Percentiles rank a stretch among this genome's conserved stretches.
phyloP scores from a whole-genome alignment of 2,113 vertebrate species.

The Falcunculus frontatus region DNA sequence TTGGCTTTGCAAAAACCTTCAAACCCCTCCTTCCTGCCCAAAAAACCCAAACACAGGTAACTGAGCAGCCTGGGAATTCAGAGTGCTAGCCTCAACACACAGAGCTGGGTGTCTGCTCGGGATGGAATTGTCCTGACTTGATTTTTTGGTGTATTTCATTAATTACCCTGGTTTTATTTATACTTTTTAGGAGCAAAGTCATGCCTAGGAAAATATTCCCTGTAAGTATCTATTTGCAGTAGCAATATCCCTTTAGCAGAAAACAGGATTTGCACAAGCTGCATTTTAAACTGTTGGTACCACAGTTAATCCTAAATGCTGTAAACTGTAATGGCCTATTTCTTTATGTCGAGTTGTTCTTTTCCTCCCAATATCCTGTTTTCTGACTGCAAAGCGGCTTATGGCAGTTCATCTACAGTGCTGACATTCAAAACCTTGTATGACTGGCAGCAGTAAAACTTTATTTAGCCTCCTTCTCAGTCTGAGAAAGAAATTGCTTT shows the following conservation, averaged over 20 bases:
- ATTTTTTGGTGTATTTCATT: not conserved
- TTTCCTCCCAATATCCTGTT: not conserved
- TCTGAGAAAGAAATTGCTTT: not conserved
- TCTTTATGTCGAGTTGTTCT: not conserved
- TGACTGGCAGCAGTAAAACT: not conserved
- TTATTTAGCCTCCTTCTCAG: not conserved
- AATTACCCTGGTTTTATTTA: not conserved
- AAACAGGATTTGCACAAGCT: conserved; percentile 39
- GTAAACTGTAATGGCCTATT: conserved; percentile 16
- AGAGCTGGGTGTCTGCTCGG: not conserved
- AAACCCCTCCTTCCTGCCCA: not conserved
- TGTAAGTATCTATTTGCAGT: not conserved
- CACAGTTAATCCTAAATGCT: conserved; percentile 29
- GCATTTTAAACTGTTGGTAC: not conserved
- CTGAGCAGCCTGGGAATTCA: not conserved
- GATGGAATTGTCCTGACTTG: not conserved
- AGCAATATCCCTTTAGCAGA: not conserved
- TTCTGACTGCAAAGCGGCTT: not conserved
- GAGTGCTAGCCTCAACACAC: fast-evolving
- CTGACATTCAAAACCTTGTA: not conserved
- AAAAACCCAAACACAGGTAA: not conserved
- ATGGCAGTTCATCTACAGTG: not conserved
- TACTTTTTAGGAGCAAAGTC: not conserved
- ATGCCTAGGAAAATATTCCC: not conserved
- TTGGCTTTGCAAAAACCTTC: not conserved